Percentiles rank a stretch among this genome's conserved stretches.
These are phyloP conservation scores for Cepaea hortensis DNA, from an alignment of 2,888 invertebrate genomes.

Conservation along the genomic window DNA sequence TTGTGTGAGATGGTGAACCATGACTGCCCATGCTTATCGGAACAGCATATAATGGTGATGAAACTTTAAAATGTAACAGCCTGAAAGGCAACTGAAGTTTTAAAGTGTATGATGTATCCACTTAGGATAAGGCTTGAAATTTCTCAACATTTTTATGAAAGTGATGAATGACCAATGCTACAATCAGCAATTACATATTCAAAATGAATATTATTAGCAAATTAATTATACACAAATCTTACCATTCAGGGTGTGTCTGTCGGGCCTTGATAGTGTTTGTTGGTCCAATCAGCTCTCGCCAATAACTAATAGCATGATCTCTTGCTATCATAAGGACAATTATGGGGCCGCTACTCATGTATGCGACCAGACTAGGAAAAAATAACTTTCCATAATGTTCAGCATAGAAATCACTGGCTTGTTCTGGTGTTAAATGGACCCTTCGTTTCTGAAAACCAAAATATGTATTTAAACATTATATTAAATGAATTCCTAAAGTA, in stretches of 20 bases:
- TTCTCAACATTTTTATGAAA: too few species aligned
- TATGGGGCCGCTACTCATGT: conserved; percentile 87
- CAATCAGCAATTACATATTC: too few species aligned
- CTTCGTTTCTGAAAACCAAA: conserved; percentile 80
- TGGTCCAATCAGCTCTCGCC: conserved; percentile 86
- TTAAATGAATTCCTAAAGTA: background rate
- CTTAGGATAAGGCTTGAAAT: too few species aligned
- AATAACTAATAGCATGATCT: conserved; percentile 84
- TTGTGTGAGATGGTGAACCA: too few species aligned
- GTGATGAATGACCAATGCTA: too few species aligned
- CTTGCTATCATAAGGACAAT: conserved; percentile 83
- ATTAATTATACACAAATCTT: conserved; percentile 28
- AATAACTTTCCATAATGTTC: conserved; percentile 85
- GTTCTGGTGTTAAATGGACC: conserved; percentile 87
- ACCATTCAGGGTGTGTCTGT: conserved; percentile 83
- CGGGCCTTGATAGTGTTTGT: conserved; percentile 77
- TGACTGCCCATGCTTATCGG: too few species aligned
- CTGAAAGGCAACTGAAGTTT: too few species aligned
- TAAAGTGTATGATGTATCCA: too few species aligned
- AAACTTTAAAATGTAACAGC: too few species aligned
- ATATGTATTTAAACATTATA: background rate
- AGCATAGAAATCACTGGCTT: conserved; percentile 89
- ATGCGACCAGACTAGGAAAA: conserved; percentile 87
- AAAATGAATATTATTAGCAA: too few species aligned
- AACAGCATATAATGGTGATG: too few species aligned